Evolutionary conservation across 1,140 invertebrate species (phyloP), one percentile per base, ranked within the genome.

Genomic region (Bombus confusus): DNA sequence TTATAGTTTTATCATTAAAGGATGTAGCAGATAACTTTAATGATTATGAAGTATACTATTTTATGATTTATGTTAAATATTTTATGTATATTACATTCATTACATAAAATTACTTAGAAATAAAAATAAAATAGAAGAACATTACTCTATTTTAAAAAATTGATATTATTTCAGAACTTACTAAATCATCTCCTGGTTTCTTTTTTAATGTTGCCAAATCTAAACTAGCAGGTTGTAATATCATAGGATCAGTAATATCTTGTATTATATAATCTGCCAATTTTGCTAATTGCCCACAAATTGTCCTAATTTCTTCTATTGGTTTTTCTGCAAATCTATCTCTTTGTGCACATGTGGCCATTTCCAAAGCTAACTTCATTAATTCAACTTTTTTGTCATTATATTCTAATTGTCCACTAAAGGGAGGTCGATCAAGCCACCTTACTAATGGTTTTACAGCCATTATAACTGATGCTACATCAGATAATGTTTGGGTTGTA

Each of bases 211-310:
- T 98, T 28, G 98, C 98, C 72, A 98, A 95, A 95, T 98, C 98
- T 66, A 99, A 95, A 31, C 97, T 97, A 12, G 98, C 97, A 18
- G 98, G 98, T 94, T 99, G 98, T 72, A 99, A 95, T 85, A 98
- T 97, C 95, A 98, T 96, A 9, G 98, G 98, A 96, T 99, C 98
- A 85, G 96, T 96, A 81, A 97, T 97, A 90, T 98, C 97, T 95
- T 98, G 97, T 86, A 99, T 97, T 86, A 99, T 97, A 91, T 97
- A 97, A 95, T 99, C 98, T 81, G 98, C 98, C 59, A 98, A 94
- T 80, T 97, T 96, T 15, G 97, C 97, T 59, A 99, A 94, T 89
- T 97, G 96, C 78, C 96, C 95, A 84, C 98, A 98, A 85, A 96
- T 96, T 31, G 96, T 96, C 86, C 96, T 96, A 68, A 98, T 98